Conservation (phyloP, 2,888 invertebrate species). For the Diplolepis rosae region DNA sequence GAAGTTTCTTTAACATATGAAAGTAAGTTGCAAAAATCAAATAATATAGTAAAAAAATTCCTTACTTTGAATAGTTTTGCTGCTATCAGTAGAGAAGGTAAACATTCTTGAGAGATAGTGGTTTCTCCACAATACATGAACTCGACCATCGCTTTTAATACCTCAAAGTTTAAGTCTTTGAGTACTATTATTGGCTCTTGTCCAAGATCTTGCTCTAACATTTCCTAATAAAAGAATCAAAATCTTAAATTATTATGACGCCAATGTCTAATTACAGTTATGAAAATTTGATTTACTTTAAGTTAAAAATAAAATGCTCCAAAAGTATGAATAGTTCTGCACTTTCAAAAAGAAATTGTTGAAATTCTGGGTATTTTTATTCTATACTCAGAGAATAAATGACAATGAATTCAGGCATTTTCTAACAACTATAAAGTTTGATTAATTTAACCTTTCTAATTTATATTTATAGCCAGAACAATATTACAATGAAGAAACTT, state of each 20-base stretch:
- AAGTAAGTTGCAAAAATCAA: not conserved
- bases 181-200: slow-evolving; percentile 75
- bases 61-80: slow-evolving; percentile 82
- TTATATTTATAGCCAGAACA: too few species aligned
- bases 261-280: not conserved
- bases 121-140: slow-evolving; percentile 88
- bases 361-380: not conserved
- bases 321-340: not conserved
- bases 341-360: too few species aligned
- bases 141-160: slow-evolving; percentile 83
- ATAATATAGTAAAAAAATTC: slow-evolving; percentile 20
- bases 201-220: slow-evolving; percentile 73
- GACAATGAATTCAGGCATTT: too few species aligned
- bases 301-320: not conserved
- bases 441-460: too few species aligned
- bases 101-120: slow-evolving; percentile 80
- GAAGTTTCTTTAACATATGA: not conserved
- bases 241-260: not conserved
- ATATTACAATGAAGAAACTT: too few species aligned
- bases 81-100: slow-evolving; percentile 81
- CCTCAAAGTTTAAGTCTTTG: slow-evolving; percentile 82
- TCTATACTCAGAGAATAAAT: not conserved
- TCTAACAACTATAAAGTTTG: too few species aligned
- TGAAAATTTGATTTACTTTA: not conserved
- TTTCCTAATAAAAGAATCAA: slow-evolving; percentile 62